A percentile compares a stretch with the other conserved stretches of the same genome.
These are phyloP conservation scores for Pantherophis alleghaniensis DNA, from an alignment of 2,797 vertebrate genomes.

Conservation along the genomic window DNA sequence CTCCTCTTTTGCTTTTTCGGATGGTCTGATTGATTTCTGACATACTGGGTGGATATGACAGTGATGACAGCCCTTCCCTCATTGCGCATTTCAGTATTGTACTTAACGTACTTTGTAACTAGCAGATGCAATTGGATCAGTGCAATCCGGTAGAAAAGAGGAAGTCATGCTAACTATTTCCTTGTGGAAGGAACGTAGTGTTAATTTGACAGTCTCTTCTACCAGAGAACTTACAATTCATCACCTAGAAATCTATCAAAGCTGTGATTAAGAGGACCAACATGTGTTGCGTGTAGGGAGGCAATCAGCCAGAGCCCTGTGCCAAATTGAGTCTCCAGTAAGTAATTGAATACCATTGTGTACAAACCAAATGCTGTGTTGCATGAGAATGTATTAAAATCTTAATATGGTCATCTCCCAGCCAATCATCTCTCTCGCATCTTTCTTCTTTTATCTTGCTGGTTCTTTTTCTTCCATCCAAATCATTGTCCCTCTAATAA, in stretches of 20 bases:
- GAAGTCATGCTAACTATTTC: neutral
- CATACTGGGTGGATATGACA: neutral
- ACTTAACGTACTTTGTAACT: neutral
- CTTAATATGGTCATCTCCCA: neutral
- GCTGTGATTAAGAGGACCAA: neutral
- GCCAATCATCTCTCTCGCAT: neutral
- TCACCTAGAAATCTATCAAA: neutral
- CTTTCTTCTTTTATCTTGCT: neutral
- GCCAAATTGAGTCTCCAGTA: neutral
- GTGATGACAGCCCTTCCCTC: neutral
- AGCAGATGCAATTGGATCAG: neutral
- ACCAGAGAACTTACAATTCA: neutral
- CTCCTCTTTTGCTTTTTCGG: neutral
- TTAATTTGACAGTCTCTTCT: neutral
- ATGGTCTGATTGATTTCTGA: conserved; percentile 13
- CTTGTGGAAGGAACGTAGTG: neutral
- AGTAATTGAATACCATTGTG: neutral
- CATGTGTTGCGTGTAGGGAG: neutral
- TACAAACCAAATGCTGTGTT: neutral
- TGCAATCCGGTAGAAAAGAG: neutral
- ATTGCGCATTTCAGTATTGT: neutral
- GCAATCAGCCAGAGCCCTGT: neutral
- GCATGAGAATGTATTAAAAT: neutral
- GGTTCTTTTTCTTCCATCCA: neutral
- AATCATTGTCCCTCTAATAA: neutral